Base-by-base conservation (phyloP, 1,140 invertebrate genomes). In the Pseudomyrmex dendroicus region DNA sequence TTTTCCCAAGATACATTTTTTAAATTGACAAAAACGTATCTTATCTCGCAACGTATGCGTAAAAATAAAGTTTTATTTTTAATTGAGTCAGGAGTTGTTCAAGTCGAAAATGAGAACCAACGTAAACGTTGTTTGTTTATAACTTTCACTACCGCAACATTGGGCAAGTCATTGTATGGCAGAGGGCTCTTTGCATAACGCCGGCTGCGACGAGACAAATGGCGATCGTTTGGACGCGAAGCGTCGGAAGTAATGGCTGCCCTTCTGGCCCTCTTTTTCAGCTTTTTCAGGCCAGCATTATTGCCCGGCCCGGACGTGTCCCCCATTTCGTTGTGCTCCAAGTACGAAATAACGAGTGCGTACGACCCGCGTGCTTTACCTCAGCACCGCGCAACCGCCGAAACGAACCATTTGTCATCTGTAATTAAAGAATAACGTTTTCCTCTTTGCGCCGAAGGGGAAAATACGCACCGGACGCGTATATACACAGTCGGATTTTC, bases 211-310 rank as follows among this genome's bases (percentile, higher is more conserved):
- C 54, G 77, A 89, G 88, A 89, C 88, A 89, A 89, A 89, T 89
- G 83, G 83, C 85, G 83, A 89, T 87, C 83, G 84, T 89, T 89
- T 82, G 73, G 84, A 78, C 67, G 76, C 83, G 84, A 78, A 86
- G 77, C 82, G 82, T 86, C 76, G 88, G 82, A 89, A 89, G 84
- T 89, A 89, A 89, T 87, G 82, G 76, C 77, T 88, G 84, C 77
- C 86, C 83, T 88, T 88, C 72, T 89, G 87, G 84, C 87, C 86
- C 86, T 88, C 86, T 88, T 88, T 88, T 88, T 87, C 76, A 88
- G 83, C 86, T 88, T 88, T 88, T 87, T 84, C 86, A 88, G 83
- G 86, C 74, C 85, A 80, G 82, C 83, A 82, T 88, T 88, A 88
- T 88, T 87, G 86, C 82, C 25, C 63, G 25, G 50, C 48, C n/a